Evolutionary conservation across 2,113 vertebrate species (phyloP).

Genomic region (Lethenteron reissneri): DNA sequence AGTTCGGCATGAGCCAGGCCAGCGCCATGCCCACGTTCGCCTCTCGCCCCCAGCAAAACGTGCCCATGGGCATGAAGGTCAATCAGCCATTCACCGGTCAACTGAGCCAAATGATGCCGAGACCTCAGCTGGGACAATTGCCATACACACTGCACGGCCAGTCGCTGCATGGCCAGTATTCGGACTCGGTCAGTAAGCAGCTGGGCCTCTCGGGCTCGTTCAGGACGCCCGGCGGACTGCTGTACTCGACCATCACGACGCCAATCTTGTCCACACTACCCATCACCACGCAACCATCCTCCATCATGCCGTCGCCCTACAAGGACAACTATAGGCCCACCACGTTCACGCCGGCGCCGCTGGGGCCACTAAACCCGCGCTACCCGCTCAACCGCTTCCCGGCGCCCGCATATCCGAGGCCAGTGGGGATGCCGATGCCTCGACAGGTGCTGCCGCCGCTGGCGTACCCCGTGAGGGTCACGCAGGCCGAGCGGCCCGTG

Average conservation of each 20-base stretch:
- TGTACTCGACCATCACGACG: conserved; percentile 93
- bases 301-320: background rate
- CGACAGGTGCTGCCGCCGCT: background rate
- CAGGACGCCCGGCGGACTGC: conserved; percentile 71
- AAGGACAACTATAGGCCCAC: background rate
- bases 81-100: background rate
- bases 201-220: background rate
- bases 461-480: background rate
- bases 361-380: background rate
- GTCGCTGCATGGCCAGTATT: background rate
- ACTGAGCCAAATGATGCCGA: background rate
- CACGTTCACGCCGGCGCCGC: background rate
- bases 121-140: background rate
- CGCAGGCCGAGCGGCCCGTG: background rate
- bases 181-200: background rate
- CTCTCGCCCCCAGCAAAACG: background rate
- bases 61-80: background rate
- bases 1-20: background rate
- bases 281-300: conserved; percentile 75
- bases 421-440: background rate
- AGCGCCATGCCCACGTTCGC: background rate
- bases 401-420: too few relatives aligned
- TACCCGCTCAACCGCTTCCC: background rate
- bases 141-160: conserved; percentile 1
- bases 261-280: conserved; percentile 92